Percentiles rank a stretch among this genome's conserved stretches.
These are phyloP conservation scores for Drosophila mercatorum DNA, from an alignment of 2,888 invertebrate genomes.

Conservation along the genomic window DNA sequence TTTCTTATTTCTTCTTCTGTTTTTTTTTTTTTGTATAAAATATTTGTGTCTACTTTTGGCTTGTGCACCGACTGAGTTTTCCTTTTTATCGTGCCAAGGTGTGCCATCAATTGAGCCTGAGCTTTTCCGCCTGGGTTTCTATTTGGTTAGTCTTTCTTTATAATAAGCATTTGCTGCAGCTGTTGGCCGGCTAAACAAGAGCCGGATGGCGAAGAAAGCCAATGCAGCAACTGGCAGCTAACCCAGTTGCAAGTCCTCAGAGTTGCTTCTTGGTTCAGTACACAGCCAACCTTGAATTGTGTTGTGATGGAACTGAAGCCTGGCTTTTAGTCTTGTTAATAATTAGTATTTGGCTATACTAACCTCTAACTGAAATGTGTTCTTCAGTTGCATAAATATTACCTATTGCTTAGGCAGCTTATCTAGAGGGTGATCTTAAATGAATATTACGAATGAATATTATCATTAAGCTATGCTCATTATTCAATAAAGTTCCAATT, in stretches of 20 bases:
- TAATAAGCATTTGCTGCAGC: conserved; percentile 43
- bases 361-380: too few relatives aligned
- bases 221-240: conserved; percentile 29
- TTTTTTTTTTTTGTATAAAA: conserved; percentile 58
- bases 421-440: neutral
- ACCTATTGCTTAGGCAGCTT: too few relatives aligned
- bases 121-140: conserved; percentile 53
- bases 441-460: neutral
- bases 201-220: conserved; percentile 46
- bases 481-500: conserved; percentile 2
- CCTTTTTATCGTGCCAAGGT: conserved; percentile 81
- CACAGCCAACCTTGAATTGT: conserved; percentile 16
- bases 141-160: conserved; percentile 35
- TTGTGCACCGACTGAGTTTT: conserved; percentile 77
- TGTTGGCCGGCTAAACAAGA: conserved; percentile 30
- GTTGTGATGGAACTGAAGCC: neutral
- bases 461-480: neutral
- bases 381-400: too few relatives aligned
- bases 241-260: conserved; percentile 50
- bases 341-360: neutral
- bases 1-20: conserved; percentile 36
- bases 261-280: neutral
- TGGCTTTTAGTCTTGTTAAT: neutral
- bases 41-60: conserved; percentile 64
- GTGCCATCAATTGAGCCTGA: conserved; percentile 77